Conservation (phyloP, 2,797 vertebrate genomes). For the Sciurus carolinensis region DNA sequence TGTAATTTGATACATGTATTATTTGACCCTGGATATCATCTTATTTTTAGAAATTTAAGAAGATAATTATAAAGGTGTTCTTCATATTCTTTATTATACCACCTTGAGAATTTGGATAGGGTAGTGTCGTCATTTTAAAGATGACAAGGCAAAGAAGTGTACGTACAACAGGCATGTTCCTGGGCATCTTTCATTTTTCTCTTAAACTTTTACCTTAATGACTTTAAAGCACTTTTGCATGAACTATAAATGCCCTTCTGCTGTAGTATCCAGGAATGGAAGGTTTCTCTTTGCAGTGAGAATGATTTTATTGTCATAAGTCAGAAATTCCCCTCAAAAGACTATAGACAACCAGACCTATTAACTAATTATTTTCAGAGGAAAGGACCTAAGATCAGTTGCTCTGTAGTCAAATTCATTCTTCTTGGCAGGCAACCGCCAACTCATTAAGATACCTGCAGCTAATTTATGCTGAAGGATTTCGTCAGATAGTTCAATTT, state of each 20-base stretch:
- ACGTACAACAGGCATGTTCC: not conserved
- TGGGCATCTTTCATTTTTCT: slow-evolving; percentile 4
- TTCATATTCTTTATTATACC: slow-evolving; percentile 5
- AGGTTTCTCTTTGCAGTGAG: slow-evolving; percentile 29
- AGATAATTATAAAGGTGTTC: not conserved
- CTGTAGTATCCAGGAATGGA: slow-evolving; percentile 34
- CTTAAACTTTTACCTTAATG: slow-evolving; percentile 34
- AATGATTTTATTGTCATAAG: slow-evolving; percentile 51
- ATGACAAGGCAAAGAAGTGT: not conserved
- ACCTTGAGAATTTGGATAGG: slow-evolving; percentile 4
- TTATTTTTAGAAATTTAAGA: slow-evolving; percentile 44
- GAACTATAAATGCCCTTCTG: not conserved
- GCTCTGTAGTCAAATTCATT: slow-evolving; percentile 16
- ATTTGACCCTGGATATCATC: not conserved
- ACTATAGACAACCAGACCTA: not conserved
- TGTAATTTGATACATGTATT: not conserved
- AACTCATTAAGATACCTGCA: slow-evolving; percentile 45
- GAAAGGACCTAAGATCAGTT: not conserved
- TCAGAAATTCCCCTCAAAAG: not conserved
- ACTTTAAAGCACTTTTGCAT: slow-evolving; percentile 41
- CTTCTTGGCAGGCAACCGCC: slow-evolving; percentile 39
- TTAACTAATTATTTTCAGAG: slow-evolving; percentile 68
- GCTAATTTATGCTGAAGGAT: slow-evolving; percentile 44
- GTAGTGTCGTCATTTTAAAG: slow-evolving; percentile 36
- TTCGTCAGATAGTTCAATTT: slow-evolving; percentile 45